Evolutionary conservation across 2,113 vertebrate species (phyloP), one percentile per base, ranked within the genome.

Genomic region (Ifrita kowaldi): DNA sequence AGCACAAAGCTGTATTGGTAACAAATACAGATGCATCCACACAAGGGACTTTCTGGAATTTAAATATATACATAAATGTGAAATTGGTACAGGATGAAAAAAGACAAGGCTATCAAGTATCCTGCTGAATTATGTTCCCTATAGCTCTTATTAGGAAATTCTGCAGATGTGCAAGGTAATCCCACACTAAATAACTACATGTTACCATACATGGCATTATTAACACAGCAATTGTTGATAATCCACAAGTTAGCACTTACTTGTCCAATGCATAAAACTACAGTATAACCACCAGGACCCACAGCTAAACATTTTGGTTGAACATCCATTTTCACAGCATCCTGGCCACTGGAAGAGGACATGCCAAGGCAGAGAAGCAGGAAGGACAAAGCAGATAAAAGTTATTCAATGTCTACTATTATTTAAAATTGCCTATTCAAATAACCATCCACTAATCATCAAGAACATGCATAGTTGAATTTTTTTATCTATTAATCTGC

Each of bases 241-340:
- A 90, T 15, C 24, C 19, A 28, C 10, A 52, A 35, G 14, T 22
- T 64, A 68, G 64, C 57, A 82, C 77, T 68, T 98, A 99, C 99
- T 98, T 99, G 98, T 37, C 98, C 99, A 67, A 99, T 99, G 97
- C 99, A 99, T 14, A 99, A 97, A 23, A 98, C 98, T 90, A 99
- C 96, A 1, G 98, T 95, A 32, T 99, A 98, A 5, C 99, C 99
- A 78, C 98, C 98, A 26, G 98, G 87, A 59, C 98, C 98, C 11
- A 98, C 98, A 1, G 99, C 98, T 44, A 99, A 95, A 74, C 98
- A 98, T 97, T 99, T 99, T 7, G 99, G 99, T 65, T 99, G 99
- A 42, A 98, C 90, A 47, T 99, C 99, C 99, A 99, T 98, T 96
- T 99, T 99, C 87, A 99, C 97, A 74, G 99, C 89, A 85, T 99